Conservation (phyloP, 2,113 vertebrate species). For the Alces alces region DNA sequence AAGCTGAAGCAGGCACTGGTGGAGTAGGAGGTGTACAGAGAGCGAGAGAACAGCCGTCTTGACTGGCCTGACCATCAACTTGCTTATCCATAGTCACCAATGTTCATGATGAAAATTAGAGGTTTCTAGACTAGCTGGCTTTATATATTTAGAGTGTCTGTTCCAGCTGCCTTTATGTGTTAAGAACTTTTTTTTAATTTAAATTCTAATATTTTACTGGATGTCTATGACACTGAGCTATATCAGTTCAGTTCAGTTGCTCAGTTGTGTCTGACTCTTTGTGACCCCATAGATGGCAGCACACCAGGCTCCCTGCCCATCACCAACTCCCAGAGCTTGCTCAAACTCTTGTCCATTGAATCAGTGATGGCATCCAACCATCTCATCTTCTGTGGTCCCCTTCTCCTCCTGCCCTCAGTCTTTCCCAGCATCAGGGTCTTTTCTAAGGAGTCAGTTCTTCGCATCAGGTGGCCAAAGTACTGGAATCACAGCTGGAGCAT, state of each 20-base stretch:
- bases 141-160: background rate
- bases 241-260: background rate
- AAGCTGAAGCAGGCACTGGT: background rate
- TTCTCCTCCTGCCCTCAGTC: background rate
- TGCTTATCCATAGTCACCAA: background rate
- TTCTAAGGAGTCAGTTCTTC: background rate
- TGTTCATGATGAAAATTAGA: background rate
- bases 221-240: background rate
- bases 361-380: background rate
- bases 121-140: background rate
- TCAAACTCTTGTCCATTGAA: background rate
- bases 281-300: rapidly evolving
- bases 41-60: background rate
- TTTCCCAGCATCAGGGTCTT: background rate
- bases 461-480: background rate
- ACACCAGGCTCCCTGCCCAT: background rate
- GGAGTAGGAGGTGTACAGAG: background rate
- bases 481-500: background rate
- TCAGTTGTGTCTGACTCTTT: background rate
- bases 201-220: background rate
- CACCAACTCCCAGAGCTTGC: background rate
- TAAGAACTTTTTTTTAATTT: background rate
- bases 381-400: background rate
- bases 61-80: background rate
- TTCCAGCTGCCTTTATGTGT: background rate